Base-by-base conservation (phyloP, 2,888 invertebrate species). In the Melikaiella ostensackeni region DNA sequence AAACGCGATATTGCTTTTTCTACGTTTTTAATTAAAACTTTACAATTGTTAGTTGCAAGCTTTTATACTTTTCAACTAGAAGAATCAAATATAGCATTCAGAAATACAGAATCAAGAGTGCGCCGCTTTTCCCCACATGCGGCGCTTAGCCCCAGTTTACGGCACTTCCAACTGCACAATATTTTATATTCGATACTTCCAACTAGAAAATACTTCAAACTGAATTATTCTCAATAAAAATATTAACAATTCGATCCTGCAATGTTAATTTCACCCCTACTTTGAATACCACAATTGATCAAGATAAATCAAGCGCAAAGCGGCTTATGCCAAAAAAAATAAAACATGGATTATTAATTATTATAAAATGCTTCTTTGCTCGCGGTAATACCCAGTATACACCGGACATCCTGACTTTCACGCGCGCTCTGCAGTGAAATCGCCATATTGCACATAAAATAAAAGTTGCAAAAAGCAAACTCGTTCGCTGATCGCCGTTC, bases 341-440 rank as follows among this genome's bases (percentile, higher is more conserved):
- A 50, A 21, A 57, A 11, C 24, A 21, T 24, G 4, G 24, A 75
- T 64, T 35, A 33, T n/a, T n/a, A n/a, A n/a, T 24, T 24, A 77
- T 79, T 38, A 77, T 62, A 66, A 30, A 33, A 62, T 70, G 24
- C 2, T 59, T 75, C 38, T 74, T 82, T 64, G 77, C 75, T 80
- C 74, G 76, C 79, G 77, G 64, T 76, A 75, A 78, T 76, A 63
- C 42, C 38, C 13, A 13, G 11, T 42, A 38, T 21, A 70, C 66
- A 46, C 82, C 86, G 85, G 86, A 87, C 83, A 80, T 86, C 84
- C 84, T 81, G 84, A 87, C 88, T 88, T 88, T 88, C 88, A 84
- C 82, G 81, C 77, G 78, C 75, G 50, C 77, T 61, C 73, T 50
- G 76, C 78, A 77, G 85, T 84, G 86, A 87, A 89, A 86, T 86